Evolutionary conservation across 2,113 vertebrate species (phyloP).

Genomic region (Nerophis lumbriciformis): DNA sequence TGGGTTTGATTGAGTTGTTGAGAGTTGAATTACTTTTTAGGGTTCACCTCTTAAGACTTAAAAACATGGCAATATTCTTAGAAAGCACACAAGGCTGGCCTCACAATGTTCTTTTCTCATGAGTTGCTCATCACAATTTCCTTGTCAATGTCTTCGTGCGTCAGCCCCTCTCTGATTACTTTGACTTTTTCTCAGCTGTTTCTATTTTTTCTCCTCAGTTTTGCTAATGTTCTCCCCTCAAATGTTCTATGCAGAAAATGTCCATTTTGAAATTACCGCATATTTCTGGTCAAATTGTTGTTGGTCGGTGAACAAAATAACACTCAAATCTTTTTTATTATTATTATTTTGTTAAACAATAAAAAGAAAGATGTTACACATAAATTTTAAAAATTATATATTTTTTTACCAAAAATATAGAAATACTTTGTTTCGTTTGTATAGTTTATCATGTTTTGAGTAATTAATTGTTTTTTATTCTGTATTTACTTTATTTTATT

Average conservation of each 20-base stretch:
- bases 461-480: too few relatives aligned
- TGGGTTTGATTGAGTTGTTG: constrained; percentile 1
- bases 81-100: not conserved
- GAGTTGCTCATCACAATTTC: constrained; percentile 57
- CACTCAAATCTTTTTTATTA: too few relatives aligned
- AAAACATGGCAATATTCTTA: not conserved
- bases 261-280: constrained; percentile 31
- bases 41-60: not conserved
- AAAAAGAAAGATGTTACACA: too few relatives aligned
- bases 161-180: constrained; percentile 27
- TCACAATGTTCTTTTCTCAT: constrained; percentile 36
- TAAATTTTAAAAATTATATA: too few relatives aligned
- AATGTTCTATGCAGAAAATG: constrained; percentile 42
- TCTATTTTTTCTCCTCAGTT: constrained; percentile 1
- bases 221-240: constrained; percentile 6
- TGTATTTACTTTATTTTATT: too few relatives aligned
- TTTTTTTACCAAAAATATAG: too few relatives aligned
- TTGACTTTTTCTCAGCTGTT: constrained; percentile 18
- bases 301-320: not conserved
- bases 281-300: too few relatives aligned
- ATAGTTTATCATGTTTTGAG: too few relatives aligned
- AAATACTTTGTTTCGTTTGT: too few relatives aligned
- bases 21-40: not conserved
- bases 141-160: constrained; percentile 46
- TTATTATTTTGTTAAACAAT: too few relatives aligned